Percentiles rank a stretch among this genome's conserved stretches.
phyloP scores from a whole-genome alignment of 2,888 invertebrate species.

The Parelbella ahira region DNA sequence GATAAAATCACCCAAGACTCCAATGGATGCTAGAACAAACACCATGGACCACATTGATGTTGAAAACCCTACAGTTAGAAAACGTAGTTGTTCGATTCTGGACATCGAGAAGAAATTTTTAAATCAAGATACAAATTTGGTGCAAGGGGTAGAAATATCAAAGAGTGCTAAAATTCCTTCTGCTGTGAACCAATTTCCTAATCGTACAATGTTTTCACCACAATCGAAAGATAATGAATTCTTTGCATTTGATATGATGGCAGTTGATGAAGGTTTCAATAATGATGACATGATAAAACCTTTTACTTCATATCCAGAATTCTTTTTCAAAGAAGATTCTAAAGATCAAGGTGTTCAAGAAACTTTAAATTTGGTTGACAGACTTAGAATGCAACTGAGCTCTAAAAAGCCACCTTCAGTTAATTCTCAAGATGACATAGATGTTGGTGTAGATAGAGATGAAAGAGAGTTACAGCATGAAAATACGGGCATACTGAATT shows the following conservation, averaged over 20 bases:
- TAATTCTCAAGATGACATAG: constrained; percentile 37
- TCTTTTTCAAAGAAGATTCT: constrained; percentile 87
- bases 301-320: constrained; percentile 83
- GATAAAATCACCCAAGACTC: constrained; percentile 75
- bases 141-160: constrained; percentile 71
- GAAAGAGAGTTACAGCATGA: constrained; percentile 28
- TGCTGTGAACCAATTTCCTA: constrained; percentile 62
- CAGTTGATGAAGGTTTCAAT: constrained; percentile 84
- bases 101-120: constrained; percentile 67
- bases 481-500: background rate
- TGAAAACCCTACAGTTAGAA: constrained; percentile 54
- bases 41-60: constrained; percentile 56
- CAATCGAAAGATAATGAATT: constrained; percentile 83
- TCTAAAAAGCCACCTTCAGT: constrained; percentile 82
- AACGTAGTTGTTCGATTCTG: constrained; percentile 44
- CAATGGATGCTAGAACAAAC: constrained; percentile 71
- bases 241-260: constrained; percentile 83
- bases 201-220: constrained; percentile 86
- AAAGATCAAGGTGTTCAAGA: constrained; percentile 90
- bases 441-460: constrained; percentile 34
- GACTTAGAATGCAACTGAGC: constrained; percentile 86
- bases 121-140: constrained; percentile 63
- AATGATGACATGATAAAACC: constrained; percentile 83
- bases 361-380: constrained; percentile 91
- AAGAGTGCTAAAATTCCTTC: constrained; percentile 75